Evolutionary conservation across 1,140 invertebrate species (phyloP), one percentile per base, ranked within the genome.

Genomic region (Microplitis demolitor): DNA sequence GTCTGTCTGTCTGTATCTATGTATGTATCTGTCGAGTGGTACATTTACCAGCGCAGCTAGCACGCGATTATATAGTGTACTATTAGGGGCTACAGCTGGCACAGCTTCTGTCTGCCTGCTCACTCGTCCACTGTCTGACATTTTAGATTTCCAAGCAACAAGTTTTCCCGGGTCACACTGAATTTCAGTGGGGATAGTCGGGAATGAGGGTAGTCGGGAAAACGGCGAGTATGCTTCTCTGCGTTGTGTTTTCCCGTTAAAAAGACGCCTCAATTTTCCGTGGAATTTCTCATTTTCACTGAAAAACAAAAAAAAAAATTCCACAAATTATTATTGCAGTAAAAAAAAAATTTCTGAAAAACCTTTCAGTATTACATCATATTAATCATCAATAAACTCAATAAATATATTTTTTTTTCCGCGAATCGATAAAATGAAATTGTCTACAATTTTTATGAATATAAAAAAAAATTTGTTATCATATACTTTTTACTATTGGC

Each of bases 261-360:
- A 68, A 61, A 33, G 69, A 68, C 77, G 71, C 78, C 82, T 78
- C 66, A 75, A 79, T 82, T 83, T 83, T 83, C 83, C 79, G 77
- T 81, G 76, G 78, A 82, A 83, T 77, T 77, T 45, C 71, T 39
- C 76, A 70, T 71, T 74, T 83, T 79, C 72, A 74, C 24, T 71
- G 75, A 78, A 82, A 79, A 75, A 34, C 0, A 45, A 45, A 45
- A 45, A 45, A 24, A 24, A 24, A 24, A 24, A 1, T 24, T 24
- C 0, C 24, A 24, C 24, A 24, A 24, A 24, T 24, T 24, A 24
- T 24, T 24, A 24, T 24, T 2, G 2, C 24, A 24, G n/a, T n/a
- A 24, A 24, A 24, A 24, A 24, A 24, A 24, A 24, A 24, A 24
- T 24, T 24, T 24, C 24, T 24, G 24, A 24, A 1, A 24, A 24